These are phyloP conservation scores for Tamandua tetradactyla DNA, from an alignment of 2,797 vertebrate species.

Conservation along the genomic window DNA sequence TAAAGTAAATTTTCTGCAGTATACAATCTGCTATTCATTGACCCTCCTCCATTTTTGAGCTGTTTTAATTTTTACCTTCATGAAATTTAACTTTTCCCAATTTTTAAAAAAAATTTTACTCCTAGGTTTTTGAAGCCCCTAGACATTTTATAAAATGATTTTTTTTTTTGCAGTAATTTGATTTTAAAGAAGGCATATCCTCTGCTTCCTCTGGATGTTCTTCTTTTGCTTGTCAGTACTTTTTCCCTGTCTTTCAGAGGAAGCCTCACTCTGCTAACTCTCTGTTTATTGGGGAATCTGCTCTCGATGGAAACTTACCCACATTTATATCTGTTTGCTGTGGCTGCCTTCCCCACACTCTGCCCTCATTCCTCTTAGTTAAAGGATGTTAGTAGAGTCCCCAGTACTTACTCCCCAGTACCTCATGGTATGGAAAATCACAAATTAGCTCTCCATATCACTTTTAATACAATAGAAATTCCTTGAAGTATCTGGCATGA, in stretches of 20 bases:
- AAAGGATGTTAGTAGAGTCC: background rate
- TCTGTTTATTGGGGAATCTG: constrained; percentile 58
- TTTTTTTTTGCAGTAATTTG: constrained; percentile 65
- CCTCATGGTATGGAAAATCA: background rate
- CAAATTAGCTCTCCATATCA: background rate
- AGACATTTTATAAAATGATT: constrained; percentile 58
- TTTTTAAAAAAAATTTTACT: constrained; percentile 35
- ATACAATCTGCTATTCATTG: constrained; percentile 24
- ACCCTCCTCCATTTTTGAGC: background rate
- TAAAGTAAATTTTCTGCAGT: constrained; percentile 17
- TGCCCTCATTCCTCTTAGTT: constrained; percentile 27
- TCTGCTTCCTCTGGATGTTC: constrained; percentile 67
- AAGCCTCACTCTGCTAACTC: constrained; percentile 57
- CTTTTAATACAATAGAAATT: background rate
- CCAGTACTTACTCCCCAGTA: background rate
- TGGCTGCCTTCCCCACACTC: constrained; percentile 4
- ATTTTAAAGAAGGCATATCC: constrained; percentile 66
- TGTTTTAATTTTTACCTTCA: constrained; percentile 50
- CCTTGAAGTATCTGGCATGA: background rate
- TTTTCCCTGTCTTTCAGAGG: constrained; percentile 65
- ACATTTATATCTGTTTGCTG: constrained; percentile 56
- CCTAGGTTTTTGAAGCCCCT: constrained; percentile 47
- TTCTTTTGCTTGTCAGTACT: constrained; percentile 66
- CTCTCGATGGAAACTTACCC: constrained; percentile 48
- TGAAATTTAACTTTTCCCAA: constrained; percentile 26